phyloP scores from a whole-genome alignment of 2,797 vertebrate species.

The Enteromius unitaeniatus region DNA sequence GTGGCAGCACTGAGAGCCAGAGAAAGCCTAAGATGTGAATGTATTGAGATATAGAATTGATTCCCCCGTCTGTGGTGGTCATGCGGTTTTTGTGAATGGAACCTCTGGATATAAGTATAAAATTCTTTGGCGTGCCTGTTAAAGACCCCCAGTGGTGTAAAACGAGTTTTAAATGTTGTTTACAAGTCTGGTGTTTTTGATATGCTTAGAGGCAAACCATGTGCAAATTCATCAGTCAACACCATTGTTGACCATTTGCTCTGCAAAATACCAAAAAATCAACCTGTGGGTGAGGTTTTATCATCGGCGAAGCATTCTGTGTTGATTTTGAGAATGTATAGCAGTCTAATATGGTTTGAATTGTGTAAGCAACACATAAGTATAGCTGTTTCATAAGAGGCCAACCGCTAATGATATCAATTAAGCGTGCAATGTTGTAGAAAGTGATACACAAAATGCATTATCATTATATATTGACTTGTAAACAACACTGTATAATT shows the following conservation, averaged over 20 bases:
- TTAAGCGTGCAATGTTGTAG: neutral
- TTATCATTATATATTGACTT: neutral
- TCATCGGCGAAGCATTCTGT: neutral
- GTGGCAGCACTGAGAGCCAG: neutral
- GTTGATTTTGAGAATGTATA: neutral
- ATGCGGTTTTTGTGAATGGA: neutral
- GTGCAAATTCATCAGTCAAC: neutral
- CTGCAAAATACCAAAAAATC: neutral
- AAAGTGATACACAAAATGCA: neutral
- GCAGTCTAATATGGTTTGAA: neutral
- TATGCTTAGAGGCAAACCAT: neutral
- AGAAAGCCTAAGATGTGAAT: neutral
- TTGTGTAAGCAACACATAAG: neutral
- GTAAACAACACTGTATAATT: neutral
- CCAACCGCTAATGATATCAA: neutral
- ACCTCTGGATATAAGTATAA: neutral
- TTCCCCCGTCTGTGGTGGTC: neutral
- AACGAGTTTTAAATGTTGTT: neutral
- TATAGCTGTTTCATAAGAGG: neutral
- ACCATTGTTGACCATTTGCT: neutral
- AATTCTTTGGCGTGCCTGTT: neutral
- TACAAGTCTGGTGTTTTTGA: neutral
- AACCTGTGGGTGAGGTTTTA: neutral
- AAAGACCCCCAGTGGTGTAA: neutral
- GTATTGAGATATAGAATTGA: neutral